Evolutionary conservation across 1,140 invertebrate genomes (phyloP), one percentile per base, ranked within the genome.

Genomic region (Magallana ariakensis): DNA sequence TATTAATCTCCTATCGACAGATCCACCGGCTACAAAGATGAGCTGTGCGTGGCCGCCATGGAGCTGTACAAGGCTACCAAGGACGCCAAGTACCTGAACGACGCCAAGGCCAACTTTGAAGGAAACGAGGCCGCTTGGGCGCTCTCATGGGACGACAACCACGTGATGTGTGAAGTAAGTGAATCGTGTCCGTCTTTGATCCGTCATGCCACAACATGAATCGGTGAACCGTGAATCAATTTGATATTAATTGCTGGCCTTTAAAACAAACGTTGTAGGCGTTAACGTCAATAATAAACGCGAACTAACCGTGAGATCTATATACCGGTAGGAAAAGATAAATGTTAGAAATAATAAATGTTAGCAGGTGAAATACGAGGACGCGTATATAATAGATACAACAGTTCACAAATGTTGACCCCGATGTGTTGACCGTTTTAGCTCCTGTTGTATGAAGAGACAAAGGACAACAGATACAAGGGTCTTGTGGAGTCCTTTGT

Each of bases 61-160:
- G 96, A 96, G 96, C 92, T 96, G 0, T 96, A 95, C 93, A 95
- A 95, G 87, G 96, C 96, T 5, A 96, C 96, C 0, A 95, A 95
- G 16, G 95, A 96, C 2, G 75, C 91, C 0, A 91, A 90, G 16
- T 96, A 96, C 89, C 91, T 96, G 57, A 93, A 95, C 13, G 95
- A 96, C 58, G 96, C 96, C 2, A 94, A 95, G 56, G 55, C 53
- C 7, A 82, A 19, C 57, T 87, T 75, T 26, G n/a, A 57, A 22
- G 57, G 53, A 16, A 54, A 13, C 6, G 84, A 15, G 1, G 13
- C 46, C 13, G 54, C 89, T 11, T 90, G 86, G 85, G 87, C 85
- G 13, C 70, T 87, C 1, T 89, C 80, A 55, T 91, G 90, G 90
- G 89, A 90, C 54, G 87, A 86, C 53, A 88, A 87, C 56, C 53